Base-by-base conservation (phyloP, 1,140 invertebrate genomes). In the Contarinia nasturtii region DNA sequence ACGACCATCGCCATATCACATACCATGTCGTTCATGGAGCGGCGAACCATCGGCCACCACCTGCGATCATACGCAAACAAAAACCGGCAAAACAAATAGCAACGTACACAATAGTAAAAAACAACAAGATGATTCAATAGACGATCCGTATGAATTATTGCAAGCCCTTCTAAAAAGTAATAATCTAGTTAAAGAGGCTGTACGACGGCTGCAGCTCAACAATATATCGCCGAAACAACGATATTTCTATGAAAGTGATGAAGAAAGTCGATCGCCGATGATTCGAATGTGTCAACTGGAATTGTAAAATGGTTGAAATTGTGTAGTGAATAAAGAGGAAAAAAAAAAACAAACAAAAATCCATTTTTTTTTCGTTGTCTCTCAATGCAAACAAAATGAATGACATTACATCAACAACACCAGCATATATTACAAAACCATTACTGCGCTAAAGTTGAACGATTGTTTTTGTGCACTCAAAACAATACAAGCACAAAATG, bases 151-250 rank as follows among this genome's bases (percentile, higher is more conserved):
- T 57, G 75, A 77, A 59, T 59, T 78, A 44, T 63, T 80, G 19
- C 75, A 79, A 52, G 73, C 71, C 48, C 55, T 80, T 17, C 57
- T 81, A 15, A 65, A 72, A 36, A 71, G 77, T 49, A 77, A 77
- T 38, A 73, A 72, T 48, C 65, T 80, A n/a, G 79, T 81, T 34
- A 79, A 77, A 53, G 78, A 80, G 58, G 78, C 79, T 5, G 78
- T 80, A 2, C 69, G 76, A 47, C 67, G 78, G 54, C 58, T 82
- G 12, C 73, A 76, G 53, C 58, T 68, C 36, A 27, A 27, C 27
- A 70, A 71, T 44, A 57, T 73, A 47, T 52, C 52, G 44, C 55
- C 53, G 22, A 64, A 69, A 52, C 63, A 68, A 52, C 62, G 62
- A 49, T 67, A 65, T 53, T 68, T 65, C 50, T 70, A 69, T 53